A percentile compares a stretch with the other conserved stretches of the same genome.
Evolutionary conservation across 2,113 vertebrate species (phyloP).

Genomic region (Ameiurus melas): DNA sequence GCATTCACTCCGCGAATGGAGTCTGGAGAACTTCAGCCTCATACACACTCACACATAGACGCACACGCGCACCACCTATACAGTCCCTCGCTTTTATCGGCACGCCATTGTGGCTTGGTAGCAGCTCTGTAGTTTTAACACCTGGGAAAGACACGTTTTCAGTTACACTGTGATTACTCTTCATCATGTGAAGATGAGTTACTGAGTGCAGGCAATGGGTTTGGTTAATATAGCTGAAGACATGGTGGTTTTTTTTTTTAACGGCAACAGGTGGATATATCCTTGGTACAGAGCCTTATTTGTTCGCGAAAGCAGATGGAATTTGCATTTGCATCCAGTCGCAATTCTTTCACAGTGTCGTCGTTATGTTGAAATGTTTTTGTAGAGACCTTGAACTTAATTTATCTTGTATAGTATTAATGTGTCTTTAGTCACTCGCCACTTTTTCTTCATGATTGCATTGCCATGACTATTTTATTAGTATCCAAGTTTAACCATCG

Average conservation of each 20-base stretch:
- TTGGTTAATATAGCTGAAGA: slow-evolving; percentile 1
- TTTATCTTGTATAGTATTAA: not conserved
- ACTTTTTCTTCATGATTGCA: not conserved
- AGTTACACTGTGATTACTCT: slow-evolving; percentile 62
- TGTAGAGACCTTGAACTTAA: not conserved
- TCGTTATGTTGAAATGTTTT: not conserved
- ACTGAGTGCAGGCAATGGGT: slow-evolving; percentile 10
- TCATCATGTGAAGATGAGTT: slow-evolving; percentile 48
- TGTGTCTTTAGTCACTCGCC: not conserved
- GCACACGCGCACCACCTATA: slow-evolving; percentile 65
- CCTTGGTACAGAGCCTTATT: not conserved
- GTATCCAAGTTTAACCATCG: not conserved
- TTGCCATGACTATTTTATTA: not conserved
- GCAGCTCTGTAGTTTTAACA: slow-evolving; percentile 63
- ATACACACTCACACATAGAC: slow-evolving; percentile 56
- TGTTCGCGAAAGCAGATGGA: not conserved
- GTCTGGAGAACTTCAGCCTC: slow-evolving; percentile 74
- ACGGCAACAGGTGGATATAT: not conserved
- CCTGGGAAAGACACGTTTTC: slow-evolving; percentile 63
- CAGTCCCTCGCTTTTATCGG: slow-evolving; percentile 73
- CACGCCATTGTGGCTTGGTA: slow-evolving; percentile 64
- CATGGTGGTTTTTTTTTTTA: not conserved
- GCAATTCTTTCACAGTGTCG: not conserved
- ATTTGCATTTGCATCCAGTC: not conserved
- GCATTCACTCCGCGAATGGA: slow-evolving; percentile 75